Evolutionary conservation across 2,113 vertebrate genomes (phyloP), one percentile per base, ranked within the genome.

Genomic region (Pachypanchax playfairii): DNA sequence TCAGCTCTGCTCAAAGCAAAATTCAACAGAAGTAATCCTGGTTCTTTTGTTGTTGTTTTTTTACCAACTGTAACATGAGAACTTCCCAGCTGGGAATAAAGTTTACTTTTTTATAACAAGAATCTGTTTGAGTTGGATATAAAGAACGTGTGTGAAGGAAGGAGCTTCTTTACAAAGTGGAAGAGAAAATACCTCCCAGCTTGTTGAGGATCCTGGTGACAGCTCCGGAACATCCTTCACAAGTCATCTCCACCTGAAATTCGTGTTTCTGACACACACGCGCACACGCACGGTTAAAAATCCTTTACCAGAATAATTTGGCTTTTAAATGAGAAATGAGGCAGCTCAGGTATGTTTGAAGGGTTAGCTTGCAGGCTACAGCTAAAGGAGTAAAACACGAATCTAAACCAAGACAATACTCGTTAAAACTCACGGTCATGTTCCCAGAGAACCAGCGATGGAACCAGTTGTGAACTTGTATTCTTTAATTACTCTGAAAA

Each of bases 171-270:
- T 5, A 7, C 7, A 4, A 29, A 29, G 10, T 35, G 33, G 1
- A 11, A 35, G 10, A 35, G 0, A 7, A 22, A 68, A 84, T 21
- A 70, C 73, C 91, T 92, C 92, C 94, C 71, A 97, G 88, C 74
- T 93, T 96, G 51, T 87, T 93, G 74, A 99, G 95, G 48, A 98
- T 89, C 5, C 94, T 92, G 51, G 91, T 92, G 6, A 98, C 94
- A 0, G 96, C 95, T 0, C 93, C 93, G 3, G 94, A 95, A 18
- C 97, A 99, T 50, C 96, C 96, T 55, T 94, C 94, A 17, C 97
- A 99, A 22, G 94, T 97, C 97, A 99, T 99, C 49, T 93, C 95
- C 66, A 99, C 96, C 0, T 91, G 94, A 78, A 98, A 99, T 87
- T 96, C 95, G 90, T 97, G 94, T 59, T 94, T 98, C 96, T 98